Conservation (phyloP, 2,113 vertebrate species). For the Balaeniceps rex region DNA sequence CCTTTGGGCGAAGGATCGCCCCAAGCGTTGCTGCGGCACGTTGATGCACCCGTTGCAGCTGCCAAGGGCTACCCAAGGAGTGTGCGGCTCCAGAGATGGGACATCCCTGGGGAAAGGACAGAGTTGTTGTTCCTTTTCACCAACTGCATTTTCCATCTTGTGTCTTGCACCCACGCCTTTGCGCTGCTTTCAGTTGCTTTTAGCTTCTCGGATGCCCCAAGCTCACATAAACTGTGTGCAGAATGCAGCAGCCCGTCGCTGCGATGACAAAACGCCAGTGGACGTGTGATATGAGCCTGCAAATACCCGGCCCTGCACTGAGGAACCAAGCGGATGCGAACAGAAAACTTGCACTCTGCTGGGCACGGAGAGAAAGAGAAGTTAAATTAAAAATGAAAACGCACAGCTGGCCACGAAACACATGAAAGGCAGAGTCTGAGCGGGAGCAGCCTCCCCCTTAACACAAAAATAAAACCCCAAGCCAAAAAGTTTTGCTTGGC, state of each 20-base stretch:
- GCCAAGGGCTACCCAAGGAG: background rate
- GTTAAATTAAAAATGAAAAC: background rate
- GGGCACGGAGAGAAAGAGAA: background rate
- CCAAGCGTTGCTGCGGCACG: rapidly evolving
- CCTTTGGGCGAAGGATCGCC: no score
- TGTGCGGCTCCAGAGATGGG: background rate
- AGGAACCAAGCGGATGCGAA: background rate
- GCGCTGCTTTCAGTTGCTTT: background rate
- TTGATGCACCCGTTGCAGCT: background rate
- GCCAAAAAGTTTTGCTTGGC: background rate
- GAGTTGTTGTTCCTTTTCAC: background rate
- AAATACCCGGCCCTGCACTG: rapidly evolving
- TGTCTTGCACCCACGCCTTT: rapidly evolving
- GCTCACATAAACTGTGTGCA: rapidly evolving
- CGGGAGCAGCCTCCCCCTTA: background rate
- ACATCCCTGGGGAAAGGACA: background rate
- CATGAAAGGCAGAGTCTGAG: background rate
- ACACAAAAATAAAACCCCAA: background rate
- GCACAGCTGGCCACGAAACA: background rate
- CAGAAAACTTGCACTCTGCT: background rate
- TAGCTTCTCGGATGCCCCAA: background rate
- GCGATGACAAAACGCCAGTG: rapidly evolving
- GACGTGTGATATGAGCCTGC: rapidly evolving
- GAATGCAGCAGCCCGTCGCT: background rate
- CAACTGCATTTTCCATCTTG: background rate